Conservation (phyloP, 2,888 invertebrate genomes). For the Erebia palarica region DNA sequence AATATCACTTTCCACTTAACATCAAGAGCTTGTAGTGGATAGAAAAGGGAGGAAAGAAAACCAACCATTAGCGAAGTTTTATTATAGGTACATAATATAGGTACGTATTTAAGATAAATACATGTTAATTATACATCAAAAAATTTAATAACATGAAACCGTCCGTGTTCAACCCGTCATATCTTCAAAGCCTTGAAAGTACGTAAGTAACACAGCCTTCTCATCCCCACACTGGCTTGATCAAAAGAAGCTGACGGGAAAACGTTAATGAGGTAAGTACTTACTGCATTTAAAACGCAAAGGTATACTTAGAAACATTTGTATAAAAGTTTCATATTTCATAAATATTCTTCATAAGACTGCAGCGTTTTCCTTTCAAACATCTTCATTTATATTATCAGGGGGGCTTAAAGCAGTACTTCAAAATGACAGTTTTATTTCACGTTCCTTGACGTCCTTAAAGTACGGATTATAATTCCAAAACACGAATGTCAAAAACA, state of each 20-base stretch:
- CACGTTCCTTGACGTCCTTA: too few relatives aligned
- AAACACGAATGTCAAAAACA: too few relatives aligned
- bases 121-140: background rate
- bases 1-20: too few relatives aligned
- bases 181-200: background rate
- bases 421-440: too few relatives aligned
- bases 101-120: too few relatives aligned
- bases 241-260: conserved; percentile 8
- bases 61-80: too few relatives aligned
- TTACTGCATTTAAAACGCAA: conserved; percentile 1
- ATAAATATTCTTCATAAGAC: too few relatives aligned
- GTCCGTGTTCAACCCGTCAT: background rate
- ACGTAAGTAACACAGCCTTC: background rate
- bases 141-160: background rate
- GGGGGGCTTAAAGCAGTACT: too few relatives aligned
- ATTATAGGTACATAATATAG: too few relatives aligned
- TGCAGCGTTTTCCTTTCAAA: background rate
- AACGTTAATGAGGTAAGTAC: conserved; percentile 10
- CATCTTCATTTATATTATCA: conserved; percentile 1
- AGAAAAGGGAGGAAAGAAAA: too few relatives aligned
- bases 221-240: background rate
- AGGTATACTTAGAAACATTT: background rate
- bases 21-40: too few relatives aligned
- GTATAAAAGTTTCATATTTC: background rate
- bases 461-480: too few relatives aligned